phyloP scores from a whole-genome alignment of 2,113 vertebrate genomes.

The Xiphias gladius region DNA sequence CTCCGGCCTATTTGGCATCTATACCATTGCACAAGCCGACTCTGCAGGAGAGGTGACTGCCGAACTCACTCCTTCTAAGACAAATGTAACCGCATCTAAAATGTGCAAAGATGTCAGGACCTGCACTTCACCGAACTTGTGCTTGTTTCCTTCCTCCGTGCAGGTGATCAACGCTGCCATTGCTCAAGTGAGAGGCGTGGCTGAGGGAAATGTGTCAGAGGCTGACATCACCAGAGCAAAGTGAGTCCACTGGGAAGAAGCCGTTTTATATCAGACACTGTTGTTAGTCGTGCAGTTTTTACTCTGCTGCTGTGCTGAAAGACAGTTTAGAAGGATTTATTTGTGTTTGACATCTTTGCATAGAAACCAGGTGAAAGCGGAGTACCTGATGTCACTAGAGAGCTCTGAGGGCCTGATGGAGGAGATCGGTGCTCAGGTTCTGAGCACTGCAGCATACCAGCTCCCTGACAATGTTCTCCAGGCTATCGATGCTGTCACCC shows the following conservation, averaged over 20 bases:
- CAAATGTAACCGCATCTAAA: neutral
- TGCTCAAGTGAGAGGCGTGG: slow-evolving; percentile 86
- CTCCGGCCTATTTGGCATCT: slow-evolving; percentile 95
- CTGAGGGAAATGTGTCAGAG: slow-evolving; percentile 87
- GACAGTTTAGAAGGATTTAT: neutral
- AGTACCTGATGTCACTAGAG: slow-evolving; percentile 91
- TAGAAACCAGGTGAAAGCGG: slow-evolving; percentile 91
- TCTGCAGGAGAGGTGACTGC: slow-evolving; percentile 87
- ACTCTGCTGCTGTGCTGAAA: neutral
- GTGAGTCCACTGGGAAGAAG: slow-evolving; percentile 82
- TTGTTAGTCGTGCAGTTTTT: neutral
- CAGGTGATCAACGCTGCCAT: slow-evolving; percentile 93
- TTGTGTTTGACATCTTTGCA: neutral
- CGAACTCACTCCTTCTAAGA: neutral
- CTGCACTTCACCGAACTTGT: neutral
- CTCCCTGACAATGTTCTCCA: slow-evolving; percentile 82
- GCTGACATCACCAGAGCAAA: slow-evolving; percentile 88
- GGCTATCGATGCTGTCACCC: slow-evolving; percentile 86
- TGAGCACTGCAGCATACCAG: slow-evolving; percentile 84
- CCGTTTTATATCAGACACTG: neutral
- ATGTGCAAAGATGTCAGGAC: neutral
- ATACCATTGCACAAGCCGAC: slow-evolving; percentile 88
- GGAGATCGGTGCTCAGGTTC: slow-evolving; percentile 90
- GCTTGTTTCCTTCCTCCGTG: slow-evolving; percentile 6
- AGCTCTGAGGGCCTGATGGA: slow-evolving; percentile 86